Conservation (phyloP, 1,140 invertebrate genomes). For the Cydia pomonella region DNA sequence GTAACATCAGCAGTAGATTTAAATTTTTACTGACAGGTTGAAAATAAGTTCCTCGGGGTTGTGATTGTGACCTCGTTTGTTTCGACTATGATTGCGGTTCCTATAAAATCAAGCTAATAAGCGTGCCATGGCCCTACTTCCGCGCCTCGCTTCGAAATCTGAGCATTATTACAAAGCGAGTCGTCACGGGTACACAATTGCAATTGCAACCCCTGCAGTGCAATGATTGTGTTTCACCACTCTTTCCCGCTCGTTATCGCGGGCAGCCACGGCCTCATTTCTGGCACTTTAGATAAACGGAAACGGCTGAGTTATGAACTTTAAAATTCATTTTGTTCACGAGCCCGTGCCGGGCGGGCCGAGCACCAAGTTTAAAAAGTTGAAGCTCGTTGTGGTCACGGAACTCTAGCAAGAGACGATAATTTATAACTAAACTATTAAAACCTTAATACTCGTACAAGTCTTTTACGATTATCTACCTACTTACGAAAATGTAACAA, state of each 20-base stretch:
- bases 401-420: background rate
- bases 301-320: constrained; percentile 58
- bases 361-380: constrained; percentile 19
- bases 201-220: constrained; percentile 29
- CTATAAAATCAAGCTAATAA: constrained; percentile 55
- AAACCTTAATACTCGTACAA: background rate
- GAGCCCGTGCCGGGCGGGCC: constrained; percentile 6
- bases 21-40: constrained; percentile 8
- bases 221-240: constrained; percentile 49
- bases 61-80: constrained; percentile 52
- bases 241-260: constrained; percentile 67
- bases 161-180: constrained; percentile 40
- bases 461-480: background rate
- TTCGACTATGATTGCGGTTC: constrained; percentile 45
- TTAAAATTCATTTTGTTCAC: constrained; percentile 56
- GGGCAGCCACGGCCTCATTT: constrained; percentile 61
- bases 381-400: background rate
- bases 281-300: constrained; percentile 59
- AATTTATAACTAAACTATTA: background rate
- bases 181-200: constrained; percentile 39
- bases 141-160: constrained; percentile 41
- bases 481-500: background rate
- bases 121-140: constrained; percentile 38
- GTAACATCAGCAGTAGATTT: constrained; percentile 4
- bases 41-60: constrained; percentile 39